These are phyloP conservation scores for Drosophila nigrodunni DNA, from an alignment of 1,140 invertebrate species.

Conservation along the genomic window DNA sequence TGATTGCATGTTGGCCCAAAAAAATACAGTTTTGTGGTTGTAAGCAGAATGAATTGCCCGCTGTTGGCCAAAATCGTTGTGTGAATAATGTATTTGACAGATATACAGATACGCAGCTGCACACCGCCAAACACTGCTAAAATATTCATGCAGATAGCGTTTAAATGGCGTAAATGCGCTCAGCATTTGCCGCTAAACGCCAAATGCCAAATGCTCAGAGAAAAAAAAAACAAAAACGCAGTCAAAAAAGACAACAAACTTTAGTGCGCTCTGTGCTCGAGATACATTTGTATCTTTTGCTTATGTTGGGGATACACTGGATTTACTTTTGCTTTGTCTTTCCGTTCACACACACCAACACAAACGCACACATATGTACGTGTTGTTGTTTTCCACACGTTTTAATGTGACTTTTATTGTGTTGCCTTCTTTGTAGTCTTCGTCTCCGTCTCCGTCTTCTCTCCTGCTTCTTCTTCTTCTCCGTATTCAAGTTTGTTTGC, in stretches of 20 bases:
- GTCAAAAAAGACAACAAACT: conserved; percentile 30
- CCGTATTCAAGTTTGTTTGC: conserved; percentile 74
- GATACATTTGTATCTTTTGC: conserved; percentile 68
- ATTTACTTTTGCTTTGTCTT: conserved; percentile 46
- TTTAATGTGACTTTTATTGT: conserved; percentile 83
- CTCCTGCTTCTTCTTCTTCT: conserved; percentile 27
- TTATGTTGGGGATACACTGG: conserved; percentile 29
- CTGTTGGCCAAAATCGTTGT: conserved; percentile 45
- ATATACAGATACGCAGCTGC: conserved; percentile 23
- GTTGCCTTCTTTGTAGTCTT: conserved; percentile 72
- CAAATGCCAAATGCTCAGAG: background rate
- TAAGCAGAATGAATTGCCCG: conserved; percentile 52
- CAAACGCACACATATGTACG: conserved; percentile 12
- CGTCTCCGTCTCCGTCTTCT: too few relatives aligned
- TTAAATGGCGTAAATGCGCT: conserved; percentile 48
- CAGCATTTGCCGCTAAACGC: conserved; percentile 26
- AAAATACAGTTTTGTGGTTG: conserved; percentile 8
- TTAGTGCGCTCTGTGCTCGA: conserved; percentile 7
- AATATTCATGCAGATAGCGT: conserved; percentile 63
- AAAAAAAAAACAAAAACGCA: background rate
- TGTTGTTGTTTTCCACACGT: conserved; percentile 48
- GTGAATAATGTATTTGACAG: conserved; percentile 64
- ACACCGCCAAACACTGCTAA: conserved; percentile 23
- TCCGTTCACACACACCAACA: conserved; percentile 10
- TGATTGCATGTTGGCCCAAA: conserved; percentile 44